Evolutionary conservation across 1,140 invertebrate species (phyloP).

Genomic region (Chironomus striatipennis): DNA sequence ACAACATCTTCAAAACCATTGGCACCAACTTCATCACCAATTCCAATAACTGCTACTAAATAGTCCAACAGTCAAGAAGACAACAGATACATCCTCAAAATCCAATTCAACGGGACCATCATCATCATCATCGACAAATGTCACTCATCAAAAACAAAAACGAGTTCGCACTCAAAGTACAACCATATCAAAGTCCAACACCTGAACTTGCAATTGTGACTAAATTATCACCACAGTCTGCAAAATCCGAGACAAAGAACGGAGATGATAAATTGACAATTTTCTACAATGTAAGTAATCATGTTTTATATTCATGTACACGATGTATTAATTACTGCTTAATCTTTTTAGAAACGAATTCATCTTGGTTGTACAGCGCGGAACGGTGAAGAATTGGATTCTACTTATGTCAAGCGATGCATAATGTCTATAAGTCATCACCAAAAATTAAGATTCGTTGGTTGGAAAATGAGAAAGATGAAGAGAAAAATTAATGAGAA

Average conservation of each 20-base stretch:
- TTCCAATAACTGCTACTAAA: not conserved
- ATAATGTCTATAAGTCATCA: constrained; percentile 80
- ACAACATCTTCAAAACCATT: not conserved
- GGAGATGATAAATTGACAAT: constrained; percentile 65
- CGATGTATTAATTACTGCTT: no score
- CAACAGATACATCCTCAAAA: constrained; percentile 24
- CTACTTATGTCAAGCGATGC: constrained; percentile 82
- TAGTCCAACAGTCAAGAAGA: not conserved
- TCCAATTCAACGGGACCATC: not conserved
- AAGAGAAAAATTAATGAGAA: constrained; percentile 42
- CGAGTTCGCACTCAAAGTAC: constrained; percentile 30
- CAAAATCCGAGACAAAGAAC: constrained; percentile 42
- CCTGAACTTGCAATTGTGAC: constrained; percentile 66
- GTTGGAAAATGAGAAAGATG: constrained; percentile 69
- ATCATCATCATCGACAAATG: constrained; percentile 23
- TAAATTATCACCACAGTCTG: constrained; percentile 51
- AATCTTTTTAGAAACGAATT: constrained; percentile 65
- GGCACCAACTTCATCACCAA: not conserved
- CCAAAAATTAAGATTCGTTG: constrained; percentile 80
- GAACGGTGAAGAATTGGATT: constrained; percentile 80
- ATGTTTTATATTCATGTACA: no score
- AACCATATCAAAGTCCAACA: constrained; percentile 68
- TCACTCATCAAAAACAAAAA: constrained; percentile 24
- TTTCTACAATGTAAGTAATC: constrained; percentile 64
- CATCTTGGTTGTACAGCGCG: constrained; percentile 80